These are phyloP conservation scores for Loripinus fragilis DNA, from an alignment of 2,888 invertebrate species.

Conservation along the genomic window DNA sequence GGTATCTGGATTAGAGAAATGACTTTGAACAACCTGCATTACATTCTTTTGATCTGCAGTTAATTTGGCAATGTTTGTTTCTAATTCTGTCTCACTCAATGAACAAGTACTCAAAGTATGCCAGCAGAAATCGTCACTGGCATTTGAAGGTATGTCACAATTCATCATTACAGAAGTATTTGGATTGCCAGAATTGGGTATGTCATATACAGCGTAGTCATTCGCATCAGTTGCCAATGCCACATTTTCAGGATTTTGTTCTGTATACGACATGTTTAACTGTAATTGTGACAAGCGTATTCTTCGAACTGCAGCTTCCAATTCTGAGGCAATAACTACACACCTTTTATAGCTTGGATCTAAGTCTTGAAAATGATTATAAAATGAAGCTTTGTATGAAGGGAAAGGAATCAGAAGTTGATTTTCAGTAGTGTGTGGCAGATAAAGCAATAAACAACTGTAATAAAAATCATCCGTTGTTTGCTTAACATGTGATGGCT, in stretches of 20 bases:
- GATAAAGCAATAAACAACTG: slow-evolving; percentile 32
- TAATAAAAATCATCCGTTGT: neutral
- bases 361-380: slow-evolving; percentile 28
- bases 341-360: slow-evolving; percentile 23
- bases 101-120: slow-evolving; percentile 25
- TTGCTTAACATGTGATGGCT: neutral
- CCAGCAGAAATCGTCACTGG: slow-evolving; percentile 8
- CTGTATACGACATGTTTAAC: no score
- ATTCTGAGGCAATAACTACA: slow-evolving; percentile 30
- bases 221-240: slow-evolving; percentile 41
- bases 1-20: no score
- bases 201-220: neutral
- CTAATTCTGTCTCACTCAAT: slow-evolving; percentile 26
- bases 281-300: no score
- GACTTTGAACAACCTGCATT: no score
- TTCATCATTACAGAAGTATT: no score
- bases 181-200: neutral
- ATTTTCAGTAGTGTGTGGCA: slow-evolving; percentile 38
- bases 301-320: slow-evolving; percentile 40
- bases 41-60: slow-evolving; percentile 34
- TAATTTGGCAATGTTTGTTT: slow-evolving; percentile 20
- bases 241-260: no score
- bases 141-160: neutral
- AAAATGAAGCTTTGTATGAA: slow-evolving; percentile 36
- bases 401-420: slow-evolving; percentile 19